Evolutionary conservation across 2,888 invertebrate genomes (phyloP), one percentile per base, ranked within the genome.

Genomic region (Acanthosepion pharaonis): DNA sequence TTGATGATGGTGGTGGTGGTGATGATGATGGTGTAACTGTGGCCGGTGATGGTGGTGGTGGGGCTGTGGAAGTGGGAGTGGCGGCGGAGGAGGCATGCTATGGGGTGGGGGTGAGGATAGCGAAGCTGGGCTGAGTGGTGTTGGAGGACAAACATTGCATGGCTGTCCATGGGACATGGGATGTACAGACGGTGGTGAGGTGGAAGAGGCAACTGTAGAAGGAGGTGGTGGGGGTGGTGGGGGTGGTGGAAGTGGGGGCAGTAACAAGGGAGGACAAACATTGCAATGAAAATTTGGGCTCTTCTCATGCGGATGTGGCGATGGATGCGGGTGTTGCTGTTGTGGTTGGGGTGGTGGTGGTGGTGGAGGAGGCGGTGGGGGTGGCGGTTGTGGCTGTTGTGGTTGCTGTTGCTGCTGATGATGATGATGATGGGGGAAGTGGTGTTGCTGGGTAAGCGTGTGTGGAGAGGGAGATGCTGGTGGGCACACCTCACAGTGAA

Each of bases 61-160:
- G 11, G n/a, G 78, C n/a, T 78, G 78, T 33, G 93, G 93, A 53
- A 53, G 49, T 9, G 93, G 93, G 18, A 53, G 28, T 93, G 93
- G 93, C n/a, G 93, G 93, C n/a, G 48, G 93, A 11, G 93, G 93
- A 28, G n/a, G 51, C 53, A 93, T n/a, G n/a, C n/a, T 49, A n/a
- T 48, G 93, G 51, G 93, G 93, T 93, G 93, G 49, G 49, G 93
- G 53, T 11, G 49, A 49, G 6, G 49, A 49, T 5, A n/a, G n/a
- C 8, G 48, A 49, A 15, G 51, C 49, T 18, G 93, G 53, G 93
- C 93, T 53, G 49, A 53, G n/a, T 25, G 93, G 49, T 48, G 93
- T 53, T 53, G 93, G 93, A n/a, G 93, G 93, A 33, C 93, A 93
- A 23, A 93, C 53, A 25, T 93, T 53, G 15, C 93, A 93, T 53